phyloP scores from a whole-genome alignment of 2,113 vertebrate species.

The Ptychochromis oligacanthus region DNA sequence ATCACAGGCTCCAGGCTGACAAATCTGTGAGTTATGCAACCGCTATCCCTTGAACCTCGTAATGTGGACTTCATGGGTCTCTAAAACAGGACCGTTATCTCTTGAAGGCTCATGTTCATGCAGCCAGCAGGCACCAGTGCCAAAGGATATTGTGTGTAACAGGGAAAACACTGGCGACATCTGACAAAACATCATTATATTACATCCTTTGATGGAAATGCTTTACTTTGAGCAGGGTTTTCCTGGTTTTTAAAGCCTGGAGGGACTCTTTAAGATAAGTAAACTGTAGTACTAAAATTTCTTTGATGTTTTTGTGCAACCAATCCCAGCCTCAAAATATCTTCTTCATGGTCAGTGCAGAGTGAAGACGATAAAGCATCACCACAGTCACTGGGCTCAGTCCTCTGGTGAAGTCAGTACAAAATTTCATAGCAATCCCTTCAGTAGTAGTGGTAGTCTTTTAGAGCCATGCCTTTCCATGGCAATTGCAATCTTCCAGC shows the following conservation, averaged over 20 bases:
- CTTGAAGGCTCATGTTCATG: not conserved
- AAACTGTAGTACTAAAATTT: not conserved
- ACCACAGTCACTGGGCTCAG: not conserved
- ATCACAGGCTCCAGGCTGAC: not conserved
- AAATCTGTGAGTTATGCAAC: not conserved
- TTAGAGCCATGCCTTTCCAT: not conserved
- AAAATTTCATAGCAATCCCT: not conserved
- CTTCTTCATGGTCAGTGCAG: not conserved
- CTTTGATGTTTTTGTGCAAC: not conserved
- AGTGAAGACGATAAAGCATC: too few species aligned
- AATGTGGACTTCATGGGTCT: not conserved
- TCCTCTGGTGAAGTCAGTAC: not conserved
- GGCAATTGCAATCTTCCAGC: not conserved
- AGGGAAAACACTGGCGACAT: not conserved
- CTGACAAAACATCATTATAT: not conserved
- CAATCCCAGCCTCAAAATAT: not conserved
- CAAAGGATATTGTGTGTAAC: not conserved
- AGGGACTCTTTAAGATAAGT: not conserved
- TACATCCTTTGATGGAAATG: not conserved
- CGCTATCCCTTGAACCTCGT: not conserved
- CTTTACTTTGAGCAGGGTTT: not conserved
- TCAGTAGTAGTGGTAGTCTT: not conserved
- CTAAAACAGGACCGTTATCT: not conserved
- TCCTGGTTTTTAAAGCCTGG: not conserved
- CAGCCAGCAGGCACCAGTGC: not conserved